These are phyloP conservation scores for Parasteatoda lunata DNA, from an alignment of 2,888 invertebrate genomes.

Conservation along the genomic window DNA sequence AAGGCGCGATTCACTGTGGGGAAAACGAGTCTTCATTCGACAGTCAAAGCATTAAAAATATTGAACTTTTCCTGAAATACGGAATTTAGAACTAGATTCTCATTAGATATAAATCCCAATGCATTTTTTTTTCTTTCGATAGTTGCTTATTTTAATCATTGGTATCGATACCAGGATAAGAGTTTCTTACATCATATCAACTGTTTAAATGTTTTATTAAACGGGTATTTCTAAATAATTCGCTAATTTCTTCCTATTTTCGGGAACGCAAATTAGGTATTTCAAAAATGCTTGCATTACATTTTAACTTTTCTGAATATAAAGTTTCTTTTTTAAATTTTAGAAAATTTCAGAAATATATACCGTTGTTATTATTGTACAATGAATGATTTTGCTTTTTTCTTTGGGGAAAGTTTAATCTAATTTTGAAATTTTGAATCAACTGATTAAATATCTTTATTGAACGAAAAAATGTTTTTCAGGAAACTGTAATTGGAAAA, in stretches of 20 bases:
- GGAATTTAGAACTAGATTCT: slow-evolving; percentile 31
- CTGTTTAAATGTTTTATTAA: not conserved
- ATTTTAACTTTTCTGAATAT: too few relatives aligned
- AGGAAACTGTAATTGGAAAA: too few relatives aligned
- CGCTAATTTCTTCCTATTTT: not conserved
- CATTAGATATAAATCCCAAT: slow-evolving; percentile 52
- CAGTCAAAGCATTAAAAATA: slow-evolving; percentile 62
- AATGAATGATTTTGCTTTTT: too few relatives aligned
- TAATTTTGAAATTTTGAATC: too few relatives aligned
- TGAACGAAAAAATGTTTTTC: too few relatives aligned
- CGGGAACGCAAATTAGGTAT: not conserved
- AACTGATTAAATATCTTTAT: too few relatives aligned
- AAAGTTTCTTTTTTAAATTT: too few relatives aligned
- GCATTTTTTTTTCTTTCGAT: not conserved
- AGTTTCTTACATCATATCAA: not conserved
- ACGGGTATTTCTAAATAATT: not conserved
- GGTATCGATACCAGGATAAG: not conserved
- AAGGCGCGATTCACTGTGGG: slow-evolving; percentile 49
- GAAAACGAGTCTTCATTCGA: slow-evolving; percentile 52
- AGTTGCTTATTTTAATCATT: not conserved
- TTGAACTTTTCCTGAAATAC: slow-evolving; percentile 48
- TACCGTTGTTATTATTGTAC: too few relatives aligned
- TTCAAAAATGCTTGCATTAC: not conserved
- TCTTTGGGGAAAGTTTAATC: too few relatives aligned
- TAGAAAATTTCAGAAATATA: too few relatives aligned